These are phyloP conservation scores for Hemicentrotus pulcherrimus DNA, from an alignment of 35 echinoderm and acorn worm species.

Conservation along the genomic window DNA sequence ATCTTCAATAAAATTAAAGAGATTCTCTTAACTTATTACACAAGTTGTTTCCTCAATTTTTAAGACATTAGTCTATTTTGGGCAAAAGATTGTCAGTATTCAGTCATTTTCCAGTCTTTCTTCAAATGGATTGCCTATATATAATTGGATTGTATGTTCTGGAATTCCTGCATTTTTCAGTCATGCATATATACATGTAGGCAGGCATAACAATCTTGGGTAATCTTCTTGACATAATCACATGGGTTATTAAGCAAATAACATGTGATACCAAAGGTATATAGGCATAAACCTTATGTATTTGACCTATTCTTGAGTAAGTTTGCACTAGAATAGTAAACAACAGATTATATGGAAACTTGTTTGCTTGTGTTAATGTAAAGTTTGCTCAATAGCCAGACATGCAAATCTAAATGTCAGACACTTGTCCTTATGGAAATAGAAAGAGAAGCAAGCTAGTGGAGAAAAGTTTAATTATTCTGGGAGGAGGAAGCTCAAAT, in stretches of 20 bases:
- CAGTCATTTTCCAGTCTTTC: too few species aligned
- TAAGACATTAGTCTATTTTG: too few species aligned
- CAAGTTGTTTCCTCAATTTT: too few species aligned
- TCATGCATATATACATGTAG: too few species aligned
- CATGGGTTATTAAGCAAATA: not conserved
- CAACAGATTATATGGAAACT: not conserved
- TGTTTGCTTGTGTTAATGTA: not conserved
- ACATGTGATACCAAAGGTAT: not conserved
- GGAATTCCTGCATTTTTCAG: too few species aligned
- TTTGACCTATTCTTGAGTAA: not conserved
- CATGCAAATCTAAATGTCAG: not conserved
- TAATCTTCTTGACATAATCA: not conserved
- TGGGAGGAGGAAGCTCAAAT: not conserved
- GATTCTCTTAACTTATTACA: too few species aligned
- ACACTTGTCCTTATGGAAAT: not conserved
- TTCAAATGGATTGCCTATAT: too few species aligned
- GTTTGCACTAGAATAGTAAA: not conserved
- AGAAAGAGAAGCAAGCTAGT: too few species aligned
- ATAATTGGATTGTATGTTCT: too few species aligned
- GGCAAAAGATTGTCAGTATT: too few species aligned
- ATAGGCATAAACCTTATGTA: not conserved
- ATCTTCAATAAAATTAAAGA: not conserved
- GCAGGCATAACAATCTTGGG: not conserved
- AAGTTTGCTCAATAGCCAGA: not conserved
- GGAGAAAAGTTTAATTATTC: not conserved